Evolutionary conservation across 2,888 invertebrate species (phyloP), one percentile per base, ranked within the genome.

Genomic region (Tineola bisselliella): DNA sequence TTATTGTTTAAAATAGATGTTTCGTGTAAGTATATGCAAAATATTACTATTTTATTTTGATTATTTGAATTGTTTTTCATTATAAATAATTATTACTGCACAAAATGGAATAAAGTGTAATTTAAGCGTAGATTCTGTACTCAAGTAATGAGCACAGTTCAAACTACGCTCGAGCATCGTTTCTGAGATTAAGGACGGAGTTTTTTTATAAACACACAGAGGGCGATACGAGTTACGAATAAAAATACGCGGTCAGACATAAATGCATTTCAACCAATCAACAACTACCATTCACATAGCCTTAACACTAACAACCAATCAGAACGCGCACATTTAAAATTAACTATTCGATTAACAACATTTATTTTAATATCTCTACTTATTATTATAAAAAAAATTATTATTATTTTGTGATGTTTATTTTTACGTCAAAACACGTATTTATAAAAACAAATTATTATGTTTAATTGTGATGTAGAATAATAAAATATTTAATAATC

Each of bases 161-260:
- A n/a, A n/a, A n/a, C n/a, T n/a, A n/a, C n/a, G n/a, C n/a, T n/a
- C n/a, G n/a, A n/a, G n/a, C n/a, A n/a, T n/a, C n/a, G n/a, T n/a
- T n/a, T n/a, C n/a, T n/a, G n/a, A n/a, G n/a, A n/a, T n/a, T n/a
- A n/a, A n/a, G n/a, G n/a, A n/a, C n/a, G n/a, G n/a, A n/a, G n/a
- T 25, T 25, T 25, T 25, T 25, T 25, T 25, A 4, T 25, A 2
- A 25, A 25, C 74, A 70, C 65, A 64, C 66, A 70, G 66, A 66
- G 63, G 25, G 25, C 25, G 25, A 25, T 25, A 4, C 25, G 25
- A 25, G 25, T 2, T 6, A 25, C 25, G 25, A 25, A 6, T 4
- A 25, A 25, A 6, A 25, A 25, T 25, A 25, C 25, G 25, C 6
- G 25, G 25, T 25, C 15, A 48, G 48, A 1, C 48, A 48, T 48